Evolutionary conservation across 2,113 vertebrate species (phyloP).

Genomic region (Pachycephala philippinensis): DNA sequence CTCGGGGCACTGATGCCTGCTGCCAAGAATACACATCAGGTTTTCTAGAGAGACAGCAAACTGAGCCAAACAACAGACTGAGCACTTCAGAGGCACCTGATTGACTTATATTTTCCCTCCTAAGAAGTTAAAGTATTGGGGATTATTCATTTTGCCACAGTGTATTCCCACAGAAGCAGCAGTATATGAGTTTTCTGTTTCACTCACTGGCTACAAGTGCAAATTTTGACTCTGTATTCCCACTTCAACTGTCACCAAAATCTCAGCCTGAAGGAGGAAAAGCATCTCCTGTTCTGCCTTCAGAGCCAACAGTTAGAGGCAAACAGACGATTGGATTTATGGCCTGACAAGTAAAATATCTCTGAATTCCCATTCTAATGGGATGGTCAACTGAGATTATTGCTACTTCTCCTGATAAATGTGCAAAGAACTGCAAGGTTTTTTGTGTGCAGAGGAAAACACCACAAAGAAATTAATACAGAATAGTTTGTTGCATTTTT

Average conservation of each 20-base stretch:
- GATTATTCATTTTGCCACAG: neutral
- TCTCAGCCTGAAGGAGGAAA: neutral
- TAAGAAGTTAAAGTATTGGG: neutral
- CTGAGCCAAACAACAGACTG: neutral
- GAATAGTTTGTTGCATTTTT: neutral
- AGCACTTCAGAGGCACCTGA: neutral
- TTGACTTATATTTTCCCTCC: neutral
- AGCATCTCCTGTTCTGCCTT: neutral
- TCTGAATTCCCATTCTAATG: neutral
- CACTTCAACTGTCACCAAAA: neutral
- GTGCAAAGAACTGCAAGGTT: neutral
- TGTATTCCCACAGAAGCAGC: neutral
- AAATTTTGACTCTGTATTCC: neutral
- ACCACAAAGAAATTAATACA: accelerated
- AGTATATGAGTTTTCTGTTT: neutral
- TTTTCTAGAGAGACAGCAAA: neutral
- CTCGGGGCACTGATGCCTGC: neutral
- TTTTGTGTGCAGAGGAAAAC: neutral
- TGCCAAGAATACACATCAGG: neutral
- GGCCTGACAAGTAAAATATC: neutral
- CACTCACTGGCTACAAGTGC: neutral
- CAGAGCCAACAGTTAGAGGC: neutral
- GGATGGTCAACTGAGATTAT: neutral
- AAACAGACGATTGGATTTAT: neutral
- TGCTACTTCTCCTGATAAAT: neutral